These are phyloP conservation scores for crab-eating macaque (Macaca fascicularis) DNA, from an alignment of 2,113 vertebrate species.

Conservation along the genomic window DNA sequence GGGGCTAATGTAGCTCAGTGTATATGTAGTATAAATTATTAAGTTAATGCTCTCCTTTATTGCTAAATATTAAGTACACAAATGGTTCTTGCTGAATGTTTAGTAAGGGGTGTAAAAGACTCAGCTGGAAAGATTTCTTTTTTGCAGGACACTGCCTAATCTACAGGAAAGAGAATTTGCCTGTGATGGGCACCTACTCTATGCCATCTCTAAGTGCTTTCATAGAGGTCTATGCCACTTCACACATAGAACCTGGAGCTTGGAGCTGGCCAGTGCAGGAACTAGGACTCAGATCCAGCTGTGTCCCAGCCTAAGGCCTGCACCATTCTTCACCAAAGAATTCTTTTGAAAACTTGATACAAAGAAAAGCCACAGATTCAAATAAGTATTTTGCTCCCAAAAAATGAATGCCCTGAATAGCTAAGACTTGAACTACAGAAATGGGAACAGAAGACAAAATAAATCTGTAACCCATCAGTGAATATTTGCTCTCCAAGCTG, in stretches of 20 bases:
- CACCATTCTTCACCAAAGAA: neutral
- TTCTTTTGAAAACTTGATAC: neutral
- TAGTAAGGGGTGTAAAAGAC: neutral
- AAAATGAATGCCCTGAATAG: neutral
- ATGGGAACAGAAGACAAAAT: constrained; percentile 44
- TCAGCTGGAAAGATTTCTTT: neutral
- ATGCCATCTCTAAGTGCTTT: too few relatives aligned
- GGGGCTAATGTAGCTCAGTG: neutral
- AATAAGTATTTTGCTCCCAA: constrained; percentile 14
- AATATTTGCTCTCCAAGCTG: constrained; percentile 54
- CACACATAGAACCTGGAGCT: neutral
- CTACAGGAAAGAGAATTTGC: neutral
- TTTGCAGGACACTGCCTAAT: neutral
- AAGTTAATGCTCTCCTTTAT: constrained; percentile 20
- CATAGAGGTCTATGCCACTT: neutral
- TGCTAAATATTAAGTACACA: neutral
- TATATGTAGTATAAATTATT: constrained; percentile 11
- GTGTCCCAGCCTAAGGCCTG: neutral
- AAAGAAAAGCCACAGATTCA: constrained; percentile 25
- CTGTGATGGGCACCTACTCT: neutral
- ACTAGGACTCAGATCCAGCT: neutral
- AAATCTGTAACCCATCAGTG: constrained; percentile 40
- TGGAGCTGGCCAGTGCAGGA: neutral
- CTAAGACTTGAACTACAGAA: constrained; percentile 17
- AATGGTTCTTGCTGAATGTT: neutral